Evolutionary conservation across 2,113 vertebrate species (phyloP), one percentile per base, ranked within the genome.

Genomic region (Kryptolebias marmoratus): DNA sequence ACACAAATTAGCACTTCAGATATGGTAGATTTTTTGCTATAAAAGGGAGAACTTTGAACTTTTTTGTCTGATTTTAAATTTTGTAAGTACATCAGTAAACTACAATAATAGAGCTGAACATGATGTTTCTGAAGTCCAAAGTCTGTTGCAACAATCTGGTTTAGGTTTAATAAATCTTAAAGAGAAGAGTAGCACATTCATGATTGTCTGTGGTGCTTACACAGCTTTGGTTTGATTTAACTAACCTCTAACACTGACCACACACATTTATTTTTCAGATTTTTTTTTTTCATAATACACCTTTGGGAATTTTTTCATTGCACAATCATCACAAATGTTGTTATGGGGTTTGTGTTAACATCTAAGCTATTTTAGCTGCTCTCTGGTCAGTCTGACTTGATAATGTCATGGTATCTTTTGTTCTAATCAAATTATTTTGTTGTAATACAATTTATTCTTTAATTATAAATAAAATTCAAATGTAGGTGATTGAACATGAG

Each of bases 401-500:
- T 48, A 3, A 48, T 49, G 45, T 16, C 1, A 49, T 36, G 32
- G 32, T 36, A 36, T 36, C 7, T 5, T 49, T 16, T 15, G 5
- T 16, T 1, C 5, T 16, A 16, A 49, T 4, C 0, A 6, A 49
- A 49, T 14, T 49, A 49, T 49, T 3, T 18, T 5, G 15, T 49
- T 53, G 7, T 53, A 5, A 53, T 11, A 22, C 13, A 27, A 11
- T 5, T 4, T 28, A 5, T 28, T 32, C 36, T 65, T 63, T 27
- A 64, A 60, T 16, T 16, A 9, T 52, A 58, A 11, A 39, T 47
- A 31, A 56, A 30, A 30, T 65, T 54, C 27, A 53, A 39, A n/a
- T 52, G 32, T 42, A 73, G 48, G 18, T 68, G 57, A 64, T 60
- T 28, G 22, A 72, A 57, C n/a, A 36, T 55, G 68, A 42, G 7